Evolutionary conservation across 92 coral and sea anemone species (phyloP).

Genomic region (Zoanthus solanderi): DNA sequence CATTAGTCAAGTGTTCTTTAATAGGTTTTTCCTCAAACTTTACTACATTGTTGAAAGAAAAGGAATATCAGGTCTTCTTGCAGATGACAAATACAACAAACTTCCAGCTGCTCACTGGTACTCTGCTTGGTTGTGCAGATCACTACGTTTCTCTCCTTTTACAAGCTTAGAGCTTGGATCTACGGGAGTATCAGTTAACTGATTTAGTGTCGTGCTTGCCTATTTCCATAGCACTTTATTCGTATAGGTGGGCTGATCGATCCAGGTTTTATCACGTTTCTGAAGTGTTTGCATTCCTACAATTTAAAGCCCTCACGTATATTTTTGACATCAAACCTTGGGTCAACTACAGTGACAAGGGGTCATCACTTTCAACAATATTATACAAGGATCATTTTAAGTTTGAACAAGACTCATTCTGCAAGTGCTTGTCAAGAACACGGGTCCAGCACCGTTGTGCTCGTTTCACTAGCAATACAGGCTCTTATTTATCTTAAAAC

Average conservation of each 20-base stretch:
- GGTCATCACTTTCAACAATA: slow-evolving; percentile 53
- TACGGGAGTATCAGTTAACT: slow-evolving; percentile 57
- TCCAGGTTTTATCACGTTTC: slow-evolving; percentile 61
- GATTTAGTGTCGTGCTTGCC: slow-evolving; percentile 60
- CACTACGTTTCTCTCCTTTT: background rate
- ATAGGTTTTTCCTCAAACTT: background rate
- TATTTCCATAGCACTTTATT: slow-evolving; percentile 44
- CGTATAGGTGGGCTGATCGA: slow-evolving; percentile 52
- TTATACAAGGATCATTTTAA: slow-evolving; percentile 49
- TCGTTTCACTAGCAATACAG: slow-evolving; percentile 43
- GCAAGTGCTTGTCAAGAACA: slow-evolving; percentile 54
- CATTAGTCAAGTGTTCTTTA: background rate
- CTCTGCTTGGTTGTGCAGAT: background rate
- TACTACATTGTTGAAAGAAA: slow-evolving; percentile 56
- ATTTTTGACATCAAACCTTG: slow-evolving; percentile 56
- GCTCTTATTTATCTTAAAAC: too few species aligned
- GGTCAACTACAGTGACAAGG: slow-evolving; percentile 41
- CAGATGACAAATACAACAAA: background rate
- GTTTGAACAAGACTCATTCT: slow-evolving; percentile 54
- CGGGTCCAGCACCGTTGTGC: slow-evolving; percentile 67
- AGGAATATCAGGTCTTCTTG: background rate
- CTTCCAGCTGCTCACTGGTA: background rate
- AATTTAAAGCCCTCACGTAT: slow-evolving; percentile 55
- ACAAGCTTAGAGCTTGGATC: slow-evolving; percentile 63
- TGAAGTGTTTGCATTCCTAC: slow-evolving; percentile 61